Evolutionary conservation across 1,140 invertebrate genomes (phyloP).

Genomic region (Sycophaga agraensis): DNA sequence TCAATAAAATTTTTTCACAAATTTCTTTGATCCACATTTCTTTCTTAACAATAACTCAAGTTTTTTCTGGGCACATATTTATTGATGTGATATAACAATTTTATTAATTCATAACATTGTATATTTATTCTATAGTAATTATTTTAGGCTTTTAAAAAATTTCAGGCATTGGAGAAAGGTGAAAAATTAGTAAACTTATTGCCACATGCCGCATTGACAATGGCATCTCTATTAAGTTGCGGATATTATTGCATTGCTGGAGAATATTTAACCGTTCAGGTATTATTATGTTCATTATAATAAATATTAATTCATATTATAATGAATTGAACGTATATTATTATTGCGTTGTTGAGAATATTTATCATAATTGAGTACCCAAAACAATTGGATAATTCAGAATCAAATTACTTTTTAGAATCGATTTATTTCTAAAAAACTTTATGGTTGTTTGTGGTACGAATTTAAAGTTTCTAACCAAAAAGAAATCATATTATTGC

Average conservation of each 20-base stretch:
- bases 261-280: constrained; percentile 18
- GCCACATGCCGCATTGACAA: not conserved
- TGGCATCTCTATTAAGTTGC: not conserved
- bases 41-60: not conserved
- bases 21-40: not conserved
- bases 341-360: too few species aligned
- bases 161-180: not conserved
- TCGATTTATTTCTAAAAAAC: constrained; percentile 1
- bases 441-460: constrained; percentile 13
- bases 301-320: too few species aligned
- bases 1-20: not conserved
- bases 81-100: not conserved
- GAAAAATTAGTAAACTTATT: constrained; percentile 2
- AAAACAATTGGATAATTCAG: too few species aligned
- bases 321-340: too few species aligned
- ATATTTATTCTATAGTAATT: too few species aligned
- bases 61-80: not conserved
- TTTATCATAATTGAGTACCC: not conserved
- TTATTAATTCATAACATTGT: not conserved
- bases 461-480: not conserved
- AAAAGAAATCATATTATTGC: constrained; percentile 4
- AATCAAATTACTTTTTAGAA: constrained; percentile 11
- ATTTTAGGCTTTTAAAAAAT: too few species aligned
- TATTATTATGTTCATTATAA: not conserved
- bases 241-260: constrained; percentile 4